Conservation (phyloP, 1,140 invertebrate species). For the Caerostris darwini region DNA sequence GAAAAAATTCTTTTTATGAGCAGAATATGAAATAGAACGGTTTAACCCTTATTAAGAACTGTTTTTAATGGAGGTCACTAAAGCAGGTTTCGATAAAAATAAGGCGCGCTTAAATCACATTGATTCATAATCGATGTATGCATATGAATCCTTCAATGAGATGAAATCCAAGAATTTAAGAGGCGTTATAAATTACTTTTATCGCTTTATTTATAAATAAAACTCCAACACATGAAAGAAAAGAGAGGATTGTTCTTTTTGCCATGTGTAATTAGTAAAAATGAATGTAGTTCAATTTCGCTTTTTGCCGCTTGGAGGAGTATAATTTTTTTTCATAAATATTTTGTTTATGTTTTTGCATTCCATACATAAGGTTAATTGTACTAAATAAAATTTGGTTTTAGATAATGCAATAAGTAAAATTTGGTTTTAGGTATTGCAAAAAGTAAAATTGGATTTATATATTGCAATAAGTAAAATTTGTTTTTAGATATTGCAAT, state of each 20-base stretch:
- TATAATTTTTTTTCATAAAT: background rate
- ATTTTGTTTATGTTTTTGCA: background rate
- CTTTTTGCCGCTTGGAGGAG: background rate
- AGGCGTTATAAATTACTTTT: constrained; percentile 4
- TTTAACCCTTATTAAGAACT: constrained; percentile 73
- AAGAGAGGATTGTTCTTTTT: background rate
- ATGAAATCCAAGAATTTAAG: background rate
- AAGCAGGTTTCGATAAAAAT: constrained; percentile 25
- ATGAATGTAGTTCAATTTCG: background rate
- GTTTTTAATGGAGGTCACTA: constrained; percentile 64
- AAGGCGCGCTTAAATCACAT: constrained; percentile 25
- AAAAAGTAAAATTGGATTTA: no score
- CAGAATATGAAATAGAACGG: constrained; percentile 49
- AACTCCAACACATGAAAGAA: background rate
- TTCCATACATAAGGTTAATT: no score
- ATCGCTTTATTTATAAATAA: background rate
- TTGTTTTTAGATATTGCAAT: no score
- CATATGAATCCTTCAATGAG: background rate
- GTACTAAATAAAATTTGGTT: no score
- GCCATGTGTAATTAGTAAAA: background rate
- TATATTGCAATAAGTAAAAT: no score
- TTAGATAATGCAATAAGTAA: no score
- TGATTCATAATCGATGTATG: constrained; percentile 43
- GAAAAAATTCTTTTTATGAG: constrained; percentile 52
- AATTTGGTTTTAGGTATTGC: no score